Evolutionary conservation across 2,888 invertebrate genomes (phyloP).

Genomic region (Trichogramma evanescens): DNA sequence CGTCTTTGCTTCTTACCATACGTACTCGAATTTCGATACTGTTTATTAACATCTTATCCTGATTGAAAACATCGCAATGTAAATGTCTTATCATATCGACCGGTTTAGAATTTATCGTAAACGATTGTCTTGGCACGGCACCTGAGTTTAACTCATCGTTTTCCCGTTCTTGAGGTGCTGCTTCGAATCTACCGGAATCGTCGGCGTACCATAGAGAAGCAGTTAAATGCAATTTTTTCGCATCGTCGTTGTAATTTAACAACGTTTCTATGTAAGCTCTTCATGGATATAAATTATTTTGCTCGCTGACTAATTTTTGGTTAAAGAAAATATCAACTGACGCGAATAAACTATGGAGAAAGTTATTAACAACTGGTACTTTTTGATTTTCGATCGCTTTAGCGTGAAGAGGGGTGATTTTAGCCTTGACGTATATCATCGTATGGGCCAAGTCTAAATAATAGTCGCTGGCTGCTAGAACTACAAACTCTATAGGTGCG

Average conservation of each 20-base stretch:
- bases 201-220: slow-evolving; percentile 15
- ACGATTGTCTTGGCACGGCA: background rate
- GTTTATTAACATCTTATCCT: slow-evolving; percentile 26
- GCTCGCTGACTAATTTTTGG: slow-evolving; percentile 24
- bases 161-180: background rate
- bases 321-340: slow-evolving; percentile 30
- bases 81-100: slow-evolving; percentile 16
- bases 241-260: slow-evolving; percentile 21
- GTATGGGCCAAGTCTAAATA: too few relatives aligned
- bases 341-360: slow-evolving; percentile 18
- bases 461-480: too few relatives aligned
- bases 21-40: slow-evolving; percentile 24
- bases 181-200: background rate
- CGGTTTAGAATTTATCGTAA: background rate
- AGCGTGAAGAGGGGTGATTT: slow-evolving; percentile 1
- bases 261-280: slow-evolving; percentile 29
- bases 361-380: background rate
- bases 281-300: slow-evolving; percentile 29
- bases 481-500: too few relatives aligned
- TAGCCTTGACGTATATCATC: too few relatives aligned
- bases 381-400: slow-evolving; percentile 19
- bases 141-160: background rate
- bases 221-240: slow-evolving; percentile 25
- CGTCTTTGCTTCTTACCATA: slow-evolving; percentile 22
- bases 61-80: slow-evolving; percentile 27